Conservation (phyloP, 2,113 vertebrate genomes). For the Synodontis membranacea region DNA sequence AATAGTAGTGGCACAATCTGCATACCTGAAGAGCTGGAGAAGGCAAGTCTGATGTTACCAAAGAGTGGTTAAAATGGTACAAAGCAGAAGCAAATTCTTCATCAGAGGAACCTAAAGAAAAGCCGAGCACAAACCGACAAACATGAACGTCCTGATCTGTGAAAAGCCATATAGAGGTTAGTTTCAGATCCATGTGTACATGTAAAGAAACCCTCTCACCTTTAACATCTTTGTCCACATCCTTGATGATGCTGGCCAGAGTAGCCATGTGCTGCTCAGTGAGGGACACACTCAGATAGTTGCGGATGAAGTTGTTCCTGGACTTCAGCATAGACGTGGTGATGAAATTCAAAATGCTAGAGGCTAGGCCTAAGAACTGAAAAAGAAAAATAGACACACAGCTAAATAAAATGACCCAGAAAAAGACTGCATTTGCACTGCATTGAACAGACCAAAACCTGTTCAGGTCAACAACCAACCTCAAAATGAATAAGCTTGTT, state of each 20-base stretch:
- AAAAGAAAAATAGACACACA: neutral
- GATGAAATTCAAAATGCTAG: slow-evolving; percentile 95
- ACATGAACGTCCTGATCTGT: neutral
- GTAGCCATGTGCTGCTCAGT: slow-evolving; percentile 97
- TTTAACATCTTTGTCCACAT: slow-evolving; percentile 96
- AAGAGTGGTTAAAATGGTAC: slow-evolving; percentile 96
- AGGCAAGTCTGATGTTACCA: slow-evolving; percentile 96
- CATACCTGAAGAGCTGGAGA: slow-evolving; percentile 91
- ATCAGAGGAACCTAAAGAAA: slow-evolving; percentile 83
- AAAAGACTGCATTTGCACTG: neutral
- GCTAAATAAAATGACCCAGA: neutral
- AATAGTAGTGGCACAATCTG: neutral
- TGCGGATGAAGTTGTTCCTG: slow-evolving; percentile 96
- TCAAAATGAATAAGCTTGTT: neutral
- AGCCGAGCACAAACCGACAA: neutral
- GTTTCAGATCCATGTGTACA: neutral
- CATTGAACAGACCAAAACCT: neutral
- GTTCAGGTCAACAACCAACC: neutral
- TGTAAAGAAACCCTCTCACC: slow-evolving; percentile 66
- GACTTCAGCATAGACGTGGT: slow-evolving; percentile 97
- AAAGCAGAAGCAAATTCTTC: slow-evolving; percentile 94
- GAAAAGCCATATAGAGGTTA: neutral
- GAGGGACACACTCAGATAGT: slow-evolving; percentile 95
- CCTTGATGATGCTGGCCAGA: slow-evolving; percentile 95
- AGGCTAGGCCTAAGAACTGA: slow-evolving; percentile 93